Base-by-base conservation (phyloP, 1,140 invertebrate species). In the Camponotus vicinus region DNA sequence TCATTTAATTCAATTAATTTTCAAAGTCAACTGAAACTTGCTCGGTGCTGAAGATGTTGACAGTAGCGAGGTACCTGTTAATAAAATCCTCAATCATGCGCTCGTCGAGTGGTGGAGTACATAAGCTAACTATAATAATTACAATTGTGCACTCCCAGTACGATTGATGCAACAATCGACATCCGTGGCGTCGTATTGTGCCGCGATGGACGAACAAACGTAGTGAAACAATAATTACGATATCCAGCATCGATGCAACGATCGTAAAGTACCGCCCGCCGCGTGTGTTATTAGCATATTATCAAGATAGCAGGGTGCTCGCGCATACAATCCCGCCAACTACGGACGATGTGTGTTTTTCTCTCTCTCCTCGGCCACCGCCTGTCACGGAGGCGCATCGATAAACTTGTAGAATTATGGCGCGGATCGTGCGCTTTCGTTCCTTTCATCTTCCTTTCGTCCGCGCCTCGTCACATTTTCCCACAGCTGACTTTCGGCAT, bases 281-380 rank as follows among this genome's bases (percentile, higher is more conserved):
- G 73, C 55, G 82, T 82, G 82, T 77, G 67, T 90, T 88, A 91
- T 91, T 90, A 86, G 86, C 78, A 77, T 90, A 86, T 78, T 77
- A 88, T 88, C 59, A 69, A 88, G 87, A 67, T 61, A 37, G 69
- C 55, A 7, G 18, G 32, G 52, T 77, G 27, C 37, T 27, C 40
- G 55, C 13, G 13, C 34, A 37, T 15, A n/a, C 73, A 34, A 6
- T 9, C 11, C 40, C 40, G 18, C 40, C 32, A 42, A 61, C 42
- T 49, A 57, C n/a, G 45, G 3, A 64, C 66, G 13, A 61, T 13
- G 57, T 61, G 40, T 82, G 40, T 61, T 77, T 71, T 52, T n/a
- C 27, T 75, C 21, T 49, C 4, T 15, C 21, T 49, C 4, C n/a
- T 15, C 40, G 15, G 11, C 40, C 34, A 18, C 13, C 49, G 49